These are phyloP conservation scores for Asobara japonica DNA, from an alignment of 1,140 invertebrate genomes.

Conservation along the genomic window DNA sequence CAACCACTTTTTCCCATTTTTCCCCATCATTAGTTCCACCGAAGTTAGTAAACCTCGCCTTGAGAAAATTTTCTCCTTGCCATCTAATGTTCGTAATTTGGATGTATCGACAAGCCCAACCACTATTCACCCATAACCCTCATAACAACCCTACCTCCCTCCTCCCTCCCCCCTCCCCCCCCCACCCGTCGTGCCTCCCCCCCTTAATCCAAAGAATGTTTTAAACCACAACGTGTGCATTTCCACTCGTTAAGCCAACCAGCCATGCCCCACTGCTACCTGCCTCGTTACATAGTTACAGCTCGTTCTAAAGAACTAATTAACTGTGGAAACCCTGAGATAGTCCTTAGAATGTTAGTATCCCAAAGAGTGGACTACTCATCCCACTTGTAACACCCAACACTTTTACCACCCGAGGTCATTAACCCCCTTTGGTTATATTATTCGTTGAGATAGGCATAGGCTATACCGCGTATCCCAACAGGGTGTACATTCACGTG, in stretches of 20 bases:
- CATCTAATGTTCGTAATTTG: neutral
- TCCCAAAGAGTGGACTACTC: slow-evolving; percentile 11
- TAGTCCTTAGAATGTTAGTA: slow-evolving; percentile 20
- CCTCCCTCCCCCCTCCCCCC: neutral
- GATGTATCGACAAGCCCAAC: slow-evolving; percentile 11
- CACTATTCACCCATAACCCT: neutral
- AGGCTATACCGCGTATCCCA: neutral
- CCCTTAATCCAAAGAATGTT: slow-evolving; percentile 16
- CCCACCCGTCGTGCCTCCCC: neutral
- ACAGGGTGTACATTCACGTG: neutral
- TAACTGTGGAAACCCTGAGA: slow-evolving; percentile 50
- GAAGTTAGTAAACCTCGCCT: too few species aligned
- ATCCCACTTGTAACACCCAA: slow-evolving; percentile 8
- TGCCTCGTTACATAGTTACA: slow-evolving; percentile 46
- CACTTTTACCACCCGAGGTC: slow-evolving; percentile 13
- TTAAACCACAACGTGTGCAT: slow-evolving; percentile 24
- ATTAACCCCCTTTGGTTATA: slow-evolving; percentile 17
- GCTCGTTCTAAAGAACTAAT: slow-evolving; percentile 53
- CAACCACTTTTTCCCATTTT: too few species aligned
- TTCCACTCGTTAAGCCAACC: slow-evolving; percentile 50
- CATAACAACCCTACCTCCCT: neutral
- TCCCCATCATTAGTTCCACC: neutral
- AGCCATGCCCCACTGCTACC: slow-evolving; percentile 18
- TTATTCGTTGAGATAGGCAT: neutral
- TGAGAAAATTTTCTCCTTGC: neutral